These are phyloP conservation scores for Ptyas mucosa DNA, from an alignment of 2,113 vertebrate genomes.

Conservation along the genomic window DNA sequence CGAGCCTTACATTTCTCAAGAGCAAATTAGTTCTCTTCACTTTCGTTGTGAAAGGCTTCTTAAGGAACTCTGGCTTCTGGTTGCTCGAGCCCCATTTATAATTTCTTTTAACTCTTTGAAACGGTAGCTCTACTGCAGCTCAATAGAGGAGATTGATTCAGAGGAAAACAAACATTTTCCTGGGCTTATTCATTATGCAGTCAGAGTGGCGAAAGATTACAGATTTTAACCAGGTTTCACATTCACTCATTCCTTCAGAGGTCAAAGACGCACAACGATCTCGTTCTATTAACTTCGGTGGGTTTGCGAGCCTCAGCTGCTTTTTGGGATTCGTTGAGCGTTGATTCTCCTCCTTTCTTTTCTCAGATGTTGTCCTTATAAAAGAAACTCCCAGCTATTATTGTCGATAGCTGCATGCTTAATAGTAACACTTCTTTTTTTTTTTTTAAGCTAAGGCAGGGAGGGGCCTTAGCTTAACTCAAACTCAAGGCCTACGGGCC, in stretches of 20 bases:
- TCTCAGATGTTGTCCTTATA: conserved; percentile 3
- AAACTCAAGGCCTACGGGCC: too few species aligned
- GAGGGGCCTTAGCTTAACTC: too few species aligned
- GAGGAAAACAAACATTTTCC: conserved; percentile 21
- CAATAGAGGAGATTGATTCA: not conserved
- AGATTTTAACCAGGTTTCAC: conserved; percentile 17
- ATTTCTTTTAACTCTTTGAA: conserved; percentile 7
- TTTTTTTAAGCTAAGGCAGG: not conserved
- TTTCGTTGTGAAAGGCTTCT: conserved; percentile 7
- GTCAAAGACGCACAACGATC: conserved; percentile 15
- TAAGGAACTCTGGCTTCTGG: conserved; percentile 1
- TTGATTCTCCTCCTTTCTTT: not conserved
- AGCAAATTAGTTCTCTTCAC: conserved; percentile 6
- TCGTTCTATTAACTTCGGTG: not conserved
- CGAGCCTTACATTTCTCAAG: not conserved
- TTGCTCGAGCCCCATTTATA: not conserved
- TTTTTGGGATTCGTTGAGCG: not conserved
- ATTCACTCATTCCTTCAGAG: conserved; percentile 29
- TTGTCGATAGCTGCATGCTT: conserved; percentile 17
- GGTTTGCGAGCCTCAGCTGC: not conserved
- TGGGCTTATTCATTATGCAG: conserved; percentile 6
- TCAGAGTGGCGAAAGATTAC: conserved; percentile 20
- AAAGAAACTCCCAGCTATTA: not conserved
- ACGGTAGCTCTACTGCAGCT: conserved; percentile 9
- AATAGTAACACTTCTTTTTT: not conserved